A percentile compares a stretch with the other conserved stretches of the same genome.
phyloP scores from a whole-genome alignment of 1,140 invertebrate species.

The Trachymyrmex septentrionalis region DNA sequence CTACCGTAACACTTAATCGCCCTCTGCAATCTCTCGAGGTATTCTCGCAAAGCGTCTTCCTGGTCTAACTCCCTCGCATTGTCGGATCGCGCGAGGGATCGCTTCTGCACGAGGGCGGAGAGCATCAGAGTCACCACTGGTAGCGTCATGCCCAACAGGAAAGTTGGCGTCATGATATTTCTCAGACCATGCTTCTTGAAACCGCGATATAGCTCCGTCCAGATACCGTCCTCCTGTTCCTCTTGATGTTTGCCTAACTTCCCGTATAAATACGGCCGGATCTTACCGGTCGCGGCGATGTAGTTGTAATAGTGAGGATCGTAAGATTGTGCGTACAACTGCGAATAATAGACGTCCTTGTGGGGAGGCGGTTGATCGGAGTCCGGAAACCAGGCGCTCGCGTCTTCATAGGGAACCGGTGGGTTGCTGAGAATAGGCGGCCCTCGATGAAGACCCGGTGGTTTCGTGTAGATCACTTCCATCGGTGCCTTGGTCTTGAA shows the following conservation, averaged over 20 bases:
- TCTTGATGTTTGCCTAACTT: slow-evolving; percentile 77
- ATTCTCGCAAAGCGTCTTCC: slow-evolving; percentile 78
- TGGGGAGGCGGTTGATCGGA: slow-evolving; percentile 67
- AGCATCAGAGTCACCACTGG: slow-evolving; percentile 83
- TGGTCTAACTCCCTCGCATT: slow-evolving; percentile 62
- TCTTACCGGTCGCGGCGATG: slow-evolving; percentile 83
- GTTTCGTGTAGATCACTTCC: slow-evolving; percentile 82
- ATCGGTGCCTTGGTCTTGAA: slow-evolving; percentile 70
- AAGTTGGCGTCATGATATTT: slow-evolving; percentile 84
- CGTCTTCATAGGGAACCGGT: slow-evolving; percentile 76
- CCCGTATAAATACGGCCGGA: slow-evolving; percentile 82
- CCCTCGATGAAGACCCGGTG: slow-evolving; percentile 74
- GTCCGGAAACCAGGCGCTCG: slow-evolving; percentile 76
- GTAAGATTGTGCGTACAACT: slow-evolving; percentile 83
- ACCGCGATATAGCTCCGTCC: slow-evolving; percentile 79
- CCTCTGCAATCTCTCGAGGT: slow-evolving; percentile 76
- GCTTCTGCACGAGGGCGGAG: slow-evolving; percentile 81
- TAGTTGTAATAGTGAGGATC: slow-evolving; percentile 85
- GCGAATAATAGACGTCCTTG: slow-evolving; percentile 82
- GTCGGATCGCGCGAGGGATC: slow-evolving; percentile 78
- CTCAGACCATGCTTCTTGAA: slow-evolving; percentile 84
- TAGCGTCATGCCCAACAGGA: slow-evolving; percentile 83
- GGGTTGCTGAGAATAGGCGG: slow-evolving; percentile 68
- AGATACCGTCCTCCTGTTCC: slow-evolving; percentile 76
- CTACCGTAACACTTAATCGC: slow-evolving; percentile 77